phyloP scores from a whole-genome alignment of 2,888 invertebrate species.

The Itoplectis maculator region DNA sequence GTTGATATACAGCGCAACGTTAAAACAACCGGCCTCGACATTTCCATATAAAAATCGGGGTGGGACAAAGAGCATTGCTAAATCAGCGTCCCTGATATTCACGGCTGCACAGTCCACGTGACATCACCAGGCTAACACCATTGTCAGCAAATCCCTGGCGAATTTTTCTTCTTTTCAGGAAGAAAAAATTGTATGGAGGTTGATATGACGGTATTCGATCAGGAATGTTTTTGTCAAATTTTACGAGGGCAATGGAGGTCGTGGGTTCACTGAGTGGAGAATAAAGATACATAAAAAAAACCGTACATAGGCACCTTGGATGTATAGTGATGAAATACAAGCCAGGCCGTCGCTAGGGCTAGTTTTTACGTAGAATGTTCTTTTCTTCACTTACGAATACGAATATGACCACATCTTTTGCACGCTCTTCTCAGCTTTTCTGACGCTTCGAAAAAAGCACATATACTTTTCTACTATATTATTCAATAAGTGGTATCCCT shows the following conservation, averaged over 20 bases:
- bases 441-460: neutral
- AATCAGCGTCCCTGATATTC: neutral
- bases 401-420: too few species aligned
- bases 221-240: neutral
- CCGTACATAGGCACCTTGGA: neutral
- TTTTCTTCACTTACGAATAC: too few species aligned
- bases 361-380: neutral
- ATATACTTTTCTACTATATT: neutral
- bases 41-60: neutral
- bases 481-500: neutral
- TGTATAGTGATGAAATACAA: neutral
- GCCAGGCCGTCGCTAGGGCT: neutral
- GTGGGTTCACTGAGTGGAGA: neutral
- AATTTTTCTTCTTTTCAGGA: neutral
- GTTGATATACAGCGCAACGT: neutral
- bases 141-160: neutral
- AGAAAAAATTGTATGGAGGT: neutral
- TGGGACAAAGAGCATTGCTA: neutral
- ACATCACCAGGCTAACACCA: neutral
- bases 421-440: neutral
- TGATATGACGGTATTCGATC: neutral
- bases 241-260: slow-evolving; percentile 6
- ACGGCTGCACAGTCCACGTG: neutral
- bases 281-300: neutral
- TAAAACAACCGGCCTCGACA: neutral